These are phyloP conservation scores for Orthosia gracilis DNA, from an alignment of 2,888 invertebrate genomes.

Conservation along the genomic window DNA sequence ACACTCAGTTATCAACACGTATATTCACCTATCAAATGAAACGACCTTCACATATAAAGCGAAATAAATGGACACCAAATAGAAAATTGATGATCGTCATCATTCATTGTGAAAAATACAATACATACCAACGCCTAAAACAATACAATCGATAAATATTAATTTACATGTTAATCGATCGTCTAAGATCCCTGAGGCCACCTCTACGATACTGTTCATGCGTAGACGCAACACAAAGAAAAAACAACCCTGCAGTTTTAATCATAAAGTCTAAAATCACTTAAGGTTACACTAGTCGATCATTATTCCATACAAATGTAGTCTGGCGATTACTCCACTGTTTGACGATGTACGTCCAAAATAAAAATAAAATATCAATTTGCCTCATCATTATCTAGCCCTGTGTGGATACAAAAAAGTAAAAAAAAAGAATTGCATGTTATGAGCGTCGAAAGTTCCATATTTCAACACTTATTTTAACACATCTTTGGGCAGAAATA, in stretches of 20 bases:
- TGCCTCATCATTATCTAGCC: too few species aligned
- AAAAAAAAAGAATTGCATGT: too few species aligned
- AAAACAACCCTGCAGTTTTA: conserved; percentile 15
- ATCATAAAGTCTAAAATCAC: conserved; percentile 58
- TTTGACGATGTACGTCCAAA: too few species aligned
- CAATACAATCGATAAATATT: conserved; percentile 77
- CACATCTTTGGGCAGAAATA: too few species aligned
- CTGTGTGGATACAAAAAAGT: too few species aligned
- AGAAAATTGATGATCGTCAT: conserved; percentile 64
- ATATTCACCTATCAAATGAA: conserved; percentile 47
- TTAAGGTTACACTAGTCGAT: too few species aligned
- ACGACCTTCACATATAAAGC: conserved; percentile 61
- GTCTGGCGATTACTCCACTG: too few species aligned
- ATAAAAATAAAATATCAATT: too few species aligned
- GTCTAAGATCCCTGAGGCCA: conserved; percentile 67
- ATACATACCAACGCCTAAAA: conserved; percentile 68
- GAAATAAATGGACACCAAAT: conserved; percentile 57
- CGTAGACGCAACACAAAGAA: not conserved
- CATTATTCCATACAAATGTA: too few species aligned
- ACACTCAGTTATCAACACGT: conserved; percentile 19
- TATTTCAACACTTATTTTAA: too few species aligned
- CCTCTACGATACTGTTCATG: conserved; percentile 42
- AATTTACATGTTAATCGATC: conserved; percentile 81
- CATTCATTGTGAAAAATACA: conserved; percentile 72
- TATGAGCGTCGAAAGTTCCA: too few species aligned